Conservation (phyloP, 2,888 invertebrate genomes). For the Eledone cirrhosa region DNA sequence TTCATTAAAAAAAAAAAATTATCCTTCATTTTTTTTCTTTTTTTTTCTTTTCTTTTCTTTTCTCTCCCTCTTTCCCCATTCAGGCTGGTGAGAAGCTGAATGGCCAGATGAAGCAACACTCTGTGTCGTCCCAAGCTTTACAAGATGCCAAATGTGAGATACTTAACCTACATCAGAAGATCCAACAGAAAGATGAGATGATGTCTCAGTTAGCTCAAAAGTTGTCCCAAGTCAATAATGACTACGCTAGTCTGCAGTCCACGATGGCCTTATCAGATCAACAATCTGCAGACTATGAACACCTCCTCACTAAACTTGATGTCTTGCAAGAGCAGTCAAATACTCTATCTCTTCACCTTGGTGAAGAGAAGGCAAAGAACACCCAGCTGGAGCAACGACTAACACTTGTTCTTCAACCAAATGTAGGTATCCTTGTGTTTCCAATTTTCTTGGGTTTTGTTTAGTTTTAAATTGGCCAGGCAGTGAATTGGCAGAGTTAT, state of each 20-base stretch:
- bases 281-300: constrained; percentile 4
- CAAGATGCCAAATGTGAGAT: constrained; percentile 60
- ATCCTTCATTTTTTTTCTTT: too few relatives aligned
- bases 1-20: too few relatives aligned
- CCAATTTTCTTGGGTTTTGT: background rate
- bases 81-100: constrained; percentile 59
- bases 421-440: background rate
- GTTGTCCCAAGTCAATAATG: constrained; percentile 37
- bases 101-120: constrained; percentile 49
- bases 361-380: background rate
- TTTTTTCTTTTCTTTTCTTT: too few relatives aligned
- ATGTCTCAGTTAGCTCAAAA: constrained; percentile 41
- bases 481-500: too few relatives aligned
- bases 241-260: constrained; percentile 37
- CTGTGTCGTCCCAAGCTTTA: constrained; percentile 52
- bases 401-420: background rate
- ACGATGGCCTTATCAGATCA: constrained; percentile 1
- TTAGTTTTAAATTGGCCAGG: background rate
- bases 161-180: constrained; percentile 50
- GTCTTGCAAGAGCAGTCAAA: constrained; percentile 6
- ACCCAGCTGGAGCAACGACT: background rate
- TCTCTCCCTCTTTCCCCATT: background rate
- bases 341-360: background rate
- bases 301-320: constrained; percentile 6
- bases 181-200: constrained; percentile 45